A percentile compares a stretch with the other conserved stretches of the same genome.
Conservation (phyloP, 2,113 vertebrate genomes). For the Mastomys coucha region DNA sequence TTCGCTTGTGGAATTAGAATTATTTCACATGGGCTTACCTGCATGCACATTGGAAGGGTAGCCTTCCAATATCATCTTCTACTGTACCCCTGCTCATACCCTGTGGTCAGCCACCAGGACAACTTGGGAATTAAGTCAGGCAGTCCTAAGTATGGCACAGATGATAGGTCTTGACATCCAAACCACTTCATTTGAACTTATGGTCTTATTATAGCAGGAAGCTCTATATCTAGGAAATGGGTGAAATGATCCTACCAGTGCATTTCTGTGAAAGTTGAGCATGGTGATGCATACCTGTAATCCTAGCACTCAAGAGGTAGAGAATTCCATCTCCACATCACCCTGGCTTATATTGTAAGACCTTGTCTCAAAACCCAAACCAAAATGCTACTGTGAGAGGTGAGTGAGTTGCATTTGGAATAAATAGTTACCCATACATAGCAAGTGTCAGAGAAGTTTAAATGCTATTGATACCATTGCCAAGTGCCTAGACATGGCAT, state of each 20-base stretch:
- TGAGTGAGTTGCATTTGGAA: not conserved
- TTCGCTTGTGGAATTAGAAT: conserved; percentile 51
- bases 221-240: not conserved
- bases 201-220: not conserved
- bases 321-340: not conserved
- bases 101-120: not conserved
- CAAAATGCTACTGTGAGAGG: not conserved
- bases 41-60: not conserved
- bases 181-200: not conserved
- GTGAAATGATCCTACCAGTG: not conserved
- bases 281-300: not conserved
- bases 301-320: not conserved
- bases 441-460: not conserved
- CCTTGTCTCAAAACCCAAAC: not conserved
- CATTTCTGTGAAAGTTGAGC: not conserved
- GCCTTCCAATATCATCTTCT: not conserved
- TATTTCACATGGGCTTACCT: conserved; percentile 5
- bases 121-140: not conserved
- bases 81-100: not conserved
- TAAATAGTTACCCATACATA: not conserved
- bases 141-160: not conserved
- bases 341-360: not conserved
- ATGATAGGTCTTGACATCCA: not conserved
- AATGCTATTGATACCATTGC: not conserved
- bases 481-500: not conserved